Evolutionary conservation across 2,888 invertebrate genomes (phyloP), one percentile per base, ranked within the genome.

Genomic region (Yponomeuta evonymella): DNA sequence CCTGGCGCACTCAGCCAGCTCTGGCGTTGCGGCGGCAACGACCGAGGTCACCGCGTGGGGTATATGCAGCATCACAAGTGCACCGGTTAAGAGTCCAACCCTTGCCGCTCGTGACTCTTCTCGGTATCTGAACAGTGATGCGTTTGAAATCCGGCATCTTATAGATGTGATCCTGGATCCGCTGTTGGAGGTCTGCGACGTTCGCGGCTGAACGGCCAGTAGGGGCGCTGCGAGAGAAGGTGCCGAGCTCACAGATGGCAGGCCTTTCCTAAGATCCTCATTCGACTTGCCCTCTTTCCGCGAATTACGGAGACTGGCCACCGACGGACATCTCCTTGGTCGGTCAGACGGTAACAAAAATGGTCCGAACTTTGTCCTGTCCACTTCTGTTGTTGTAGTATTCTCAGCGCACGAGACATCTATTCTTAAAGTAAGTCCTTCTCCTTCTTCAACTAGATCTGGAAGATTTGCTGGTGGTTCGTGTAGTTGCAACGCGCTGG

Each of bases 91-190:
- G 58, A 91, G 81, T 70, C 91, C 91, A 70, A 98, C 97, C 75
- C 97, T 95, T 10, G 97, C 98, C 2, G 98, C 97, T 75, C 97
- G 94, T 76, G 97, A 96, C 88, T 98, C 98, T 83, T 98, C 98
- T 71, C 97, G 93, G 83, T 97, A 97, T 79, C 95, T 94, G 87
- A 97, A 97, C 73, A 96, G 93, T 67, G 96, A 96, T 48, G 96
- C 96, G 82, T 97, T 97, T 74, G 97, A 96, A 74, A 97, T 95
- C 70, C 96, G 94, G 83, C 96, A 95, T 72, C 96, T 94, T 75
- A 97, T 89, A 70, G 95, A 95, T 73, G 95, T 95, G 79, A 97
- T 96, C 81, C 95, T 94, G 73, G 94, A 95, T 72, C 93, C 92
- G 73, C 79, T 77, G 69, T 80, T 83, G 1, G 86, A 83, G 70